These are phyloP conservation scores for Thamnophis sirtalis DNA, from an alignment of 2,113 vertebrate genomes.

Conservation along the genomic window DNA sequence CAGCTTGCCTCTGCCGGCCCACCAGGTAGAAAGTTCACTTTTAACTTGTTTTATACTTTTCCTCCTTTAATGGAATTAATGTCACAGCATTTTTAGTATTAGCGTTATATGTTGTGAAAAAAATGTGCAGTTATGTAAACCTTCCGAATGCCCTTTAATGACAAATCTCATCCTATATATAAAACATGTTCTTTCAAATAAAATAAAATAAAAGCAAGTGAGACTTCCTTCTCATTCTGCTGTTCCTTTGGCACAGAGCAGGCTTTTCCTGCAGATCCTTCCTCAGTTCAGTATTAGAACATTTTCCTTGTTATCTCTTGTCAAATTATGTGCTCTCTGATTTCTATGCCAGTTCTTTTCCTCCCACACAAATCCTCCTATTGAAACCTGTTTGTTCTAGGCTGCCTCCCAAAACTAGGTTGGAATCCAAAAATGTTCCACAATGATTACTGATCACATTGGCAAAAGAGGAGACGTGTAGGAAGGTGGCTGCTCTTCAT, in stretches of 20 bases:
- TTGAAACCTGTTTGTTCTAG: constrained; percentile 11
- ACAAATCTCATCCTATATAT: neutral
- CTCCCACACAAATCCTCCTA: constrained; percentile 3
- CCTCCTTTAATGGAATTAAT: neutral
- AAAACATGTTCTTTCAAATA: neutral
- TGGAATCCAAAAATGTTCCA: neutral
- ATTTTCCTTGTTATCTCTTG: constrained; percentile 1
- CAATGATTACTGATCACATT: neutral
- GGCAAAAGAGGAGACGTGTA: neutral
- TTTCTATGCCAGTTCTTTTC: neutral
- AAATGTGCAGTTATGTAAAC: neutral
- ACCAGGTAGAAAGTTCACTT: too few relatives aligned
- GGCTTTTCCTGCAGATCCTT: neutral
- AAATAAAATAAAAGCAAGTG: neutral
- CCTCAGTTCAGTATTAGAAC: neutral
- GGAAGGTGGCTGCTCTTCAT: neutral
- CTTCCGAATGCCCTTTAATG: neutral
- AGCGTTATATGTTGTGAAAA: neutral
- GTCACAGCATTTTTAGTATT: neutral
- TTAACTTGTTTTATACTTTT: neutral
- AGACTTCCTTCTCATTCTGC: neutral
- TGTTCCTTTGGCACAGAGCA: neutral
- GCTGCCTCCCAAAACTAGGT: constrained; percentile 11
- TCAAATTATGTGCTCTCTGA: neutral
- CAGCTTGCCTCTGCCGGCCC: neutral